These are phyloP conservation scores for Dryomyza anilis DNA, from an alignment of 2,888 invertebrate species.

Conservation along the genomic window DNA sequence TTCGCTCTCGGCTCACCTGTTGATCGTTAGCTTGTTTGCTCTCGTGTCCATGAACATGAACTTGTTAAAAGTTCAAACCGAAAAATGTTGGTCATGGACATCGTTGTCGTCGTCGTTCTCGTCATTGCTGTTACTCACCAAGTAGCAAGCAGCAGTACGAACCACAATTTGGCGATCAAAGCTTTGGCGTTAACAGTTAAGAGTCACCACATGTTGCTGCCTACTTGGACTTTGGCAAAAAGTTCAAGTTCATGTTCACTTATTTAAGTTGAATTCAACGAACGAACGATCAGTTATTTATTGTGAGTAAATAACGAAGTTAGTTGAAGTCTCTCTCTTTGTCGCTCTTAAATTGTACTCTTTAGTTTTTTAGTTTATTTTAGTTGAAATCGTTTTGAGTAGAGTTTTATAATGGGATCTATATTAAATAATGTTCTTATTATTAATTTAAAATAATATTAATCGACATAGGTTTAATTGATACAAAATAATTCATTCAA, in stretches of 20 bases:
- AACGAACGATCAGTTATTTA: neutral
- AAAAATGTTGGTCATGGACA: slow-evolving; percentile 28
- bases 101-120: neutral
- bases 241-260: slow-evolving; percentile 12
- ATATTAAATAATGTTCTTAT: no score
- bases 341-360: no score
- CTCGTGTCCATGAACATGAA: slow-evolving; percentile 24
- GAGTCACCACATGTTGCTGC: neutral
- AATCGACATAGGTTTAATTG: no score
- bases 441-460: no score
- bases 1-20: neutral
- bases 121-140: neutral
- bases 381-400: no score
- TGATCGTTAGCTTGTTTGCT: neutral
- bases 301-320: neutral
- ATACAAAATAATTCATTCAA: no score
- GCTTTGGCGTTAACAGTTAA: neutral
- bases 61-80: slow-evolving; percentile 12
- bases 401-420: no score
- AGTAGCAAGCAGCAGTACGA: neutral
- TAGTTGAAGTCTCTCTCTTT: neutral
- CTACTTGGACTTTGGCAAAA: neutral
- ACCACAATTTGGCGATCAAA: no score
- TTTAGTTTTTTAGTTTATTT: no score
- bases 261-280: neutral